Base-by-base conservation (phyloP, 2,797 vertebrate species). In the Anabacerthia variegaticeps region DNA sequence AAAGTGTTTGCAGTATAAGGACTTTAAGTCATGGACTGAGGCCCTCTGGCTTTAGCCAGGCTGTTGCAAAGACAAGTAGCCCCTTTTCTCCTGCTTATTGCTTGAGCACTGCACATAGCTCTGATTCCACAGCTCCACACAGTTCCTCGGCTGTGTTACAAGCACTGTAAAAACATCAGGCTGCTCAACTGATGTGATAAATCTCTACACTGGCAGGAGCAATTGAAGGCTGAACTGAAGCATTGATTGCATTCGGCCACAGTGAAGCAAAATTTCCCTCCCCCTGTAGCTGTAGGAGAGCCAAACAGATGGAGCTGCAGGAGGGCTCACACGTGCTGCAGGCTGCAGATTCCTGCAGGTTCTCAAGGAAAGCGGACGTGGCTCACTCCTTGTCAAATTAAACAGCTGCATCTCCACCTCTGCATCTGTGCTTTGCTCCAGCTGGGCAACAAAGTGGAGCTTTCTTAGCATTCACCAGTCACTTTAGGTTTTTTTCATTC, bases 351-450 rank as follows among this genome's bases (percentile, higher is more conserved):
- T 30, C 87, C 92, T 92, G 87, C 89, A 75, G 94, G 44, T 85
- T 51, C 95, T 52, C 86, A 16, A 92, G 81, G 4, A 43, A 36
- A 77, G n/a, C 2, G 7, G 93, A 93, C 20, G 4, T 37, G 75
- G 68, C 39, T 92, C 83, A 6, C 26, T 82, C 78, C 86, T 44
- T 89, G 78, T 85, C 96, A 93, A 54, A 96, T 9, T 5, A 58
- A 91, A 85, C 93, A 96, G 95, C 91, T 92, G 92, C 92, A 85
- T 78, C 91, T 93, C 79, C 65, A 93, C 91, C 94, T 95, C 93
- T 62, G 93, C 93, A 93, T 89, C 89, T 88, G 91, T 8, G 14
- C 89, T 83, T 48, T 43, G 51, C 85, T 88, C 87, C 93, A 76
- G 74, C 81, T 83, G 92, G 69, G 86, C 92, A 94, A 84, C 88